Conservation (phyloP, 2,888 invertebrate genomes). For the Horisme vitalbata region DNA sequence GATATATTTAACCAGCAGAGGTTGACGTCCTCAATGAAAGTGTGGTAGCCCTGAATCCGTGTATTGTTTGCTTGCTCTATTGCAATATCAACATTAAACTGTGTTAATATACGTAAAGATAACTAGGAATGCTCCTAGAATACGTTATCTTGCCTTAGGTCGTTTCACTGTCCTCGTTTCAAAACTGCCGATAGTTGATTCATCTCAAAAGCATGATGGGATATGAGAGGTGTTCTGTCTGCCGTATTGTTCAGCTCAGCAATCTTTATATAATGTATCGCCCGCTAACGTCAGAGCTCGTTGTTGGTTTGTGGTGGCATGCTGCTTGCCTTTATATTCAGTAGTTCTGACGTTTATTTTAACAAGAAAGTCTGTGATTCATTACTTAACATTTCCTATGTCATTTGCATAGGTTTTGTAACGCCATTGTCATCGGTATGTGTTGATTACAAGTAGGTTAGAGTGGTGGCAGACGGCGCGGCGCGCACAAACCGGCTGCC, state of each 20-base stretch:
- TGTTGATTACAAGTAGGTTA: conserved; percentile 55
- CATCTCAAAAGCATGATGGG: conserved; percentile 32
- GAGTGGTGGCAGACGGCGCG: conserved; percentile 65
- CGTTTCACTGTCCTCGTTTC: conserved; percentile 68
- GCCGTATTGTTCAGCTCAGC: conserved; percentile 10
- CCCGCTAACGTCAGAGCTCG: conserved; percentile 22
- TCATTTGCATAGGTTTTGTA: conserved; percentile 19
- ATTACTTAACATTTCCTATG: conserved; percentile 9
- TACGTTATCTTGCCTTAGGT: conserved; percentile 69
- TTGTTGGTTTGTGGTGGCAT: conserved; percentile 16
- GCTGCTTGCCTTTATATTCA: conserved; percentile 20
- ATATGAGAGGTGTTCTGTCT: conserved; percentile 8
- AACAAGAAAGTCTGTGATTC: conserved; percentile 18
- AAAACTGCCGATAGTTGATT: conserved; percentile 46
- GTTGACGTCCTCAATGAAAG: conserved; percentile 38
- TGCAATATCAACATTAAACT: conserved; percentile 48
- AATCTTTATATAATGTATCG: conserved; percentile 21
- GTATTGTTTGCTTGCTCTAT: conserved; percentile 44
- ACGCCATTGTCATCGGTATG: conserved; percentile 25
- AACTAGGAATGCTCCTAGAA: conserved; percentile 59
- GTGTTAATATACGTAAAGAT: conserved; percentile 54
- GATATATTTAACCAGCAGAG: conserved; percentile 38
- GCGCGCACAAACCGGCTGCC: conserved; percentile 58
- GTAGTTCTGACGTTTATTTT: conserved; percentile 29
- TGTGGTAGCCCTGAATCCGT: conserved; percentile 35